These are phyloP conservation scores for Euphydryas editha DNA, from an alignment of 2,888 invertebrate species.

Conservation along the genomic window DNA sequence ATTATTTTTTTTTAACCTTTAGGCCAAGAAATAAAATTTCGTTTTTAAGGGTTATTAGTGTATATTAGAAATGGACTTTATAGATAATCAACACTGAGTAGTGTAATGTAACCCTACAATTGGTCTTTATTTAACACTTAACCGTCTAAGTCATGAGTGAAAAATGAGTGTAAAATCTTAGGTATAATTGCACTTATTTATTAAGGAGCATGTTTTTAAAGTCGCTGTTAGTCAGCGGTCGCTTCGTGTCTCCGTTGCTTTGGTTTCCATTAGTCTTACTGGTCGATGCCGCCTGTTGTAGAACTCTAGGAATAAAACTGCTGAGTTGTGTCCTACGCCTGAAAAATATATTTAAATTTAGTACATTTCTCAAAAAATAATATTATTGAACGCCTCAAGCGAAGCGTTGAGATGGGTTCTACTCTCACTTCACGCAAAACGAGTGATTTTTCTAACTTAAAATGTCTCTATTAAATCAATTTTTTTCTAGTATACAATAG, in stretches of 20 bases:
- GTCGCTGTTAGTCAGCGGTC: constrained; percentile 79
- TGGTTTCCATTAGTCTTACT: constrained; percentile 53
- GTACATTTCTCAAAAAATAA: too few species aligned
- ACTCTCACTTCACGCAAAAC: too few species aligned
- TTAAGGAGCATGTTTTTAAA: constrained; percentile 81
- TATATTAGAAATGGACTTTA: too few species aligned
- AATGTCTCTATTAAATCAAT: too few species aligned
- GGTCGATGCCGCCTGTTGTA: constrained; percentile 67
- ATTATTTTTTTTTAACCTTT: neutral
- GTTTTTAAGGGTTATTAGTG: neutral
- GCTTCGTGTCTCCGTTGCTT: constrained; percentile 52
- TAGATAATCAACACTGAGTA: neutral
- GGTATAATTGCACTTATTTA: constrained; percentile 48
- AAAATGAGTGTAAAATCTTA: constrained; percentile 11
- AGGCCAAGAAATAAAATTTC: neutral
- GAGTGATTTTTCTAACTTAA: too few species aligned
- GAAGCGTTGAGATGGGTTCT: too few species aligned
- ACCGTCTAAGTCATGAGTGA: neutral
- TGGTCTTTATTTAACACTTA: constrained; percentile 12
- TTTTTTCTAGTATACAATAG: too few species aligned
- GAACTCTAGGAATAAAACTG: constrained; percentile 75
- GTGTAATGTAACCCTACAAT: constrained; percentile 3
- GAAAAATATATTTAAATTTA: constrained; percentile 25
- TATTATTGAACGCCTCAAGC: too few species aligned
- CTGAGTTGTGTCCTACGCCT: constrained; percentile 78